phyloP scores from a whole-genome alignment of 2,797 vertebrate species.

The Gambusia yucatana region DNA sequence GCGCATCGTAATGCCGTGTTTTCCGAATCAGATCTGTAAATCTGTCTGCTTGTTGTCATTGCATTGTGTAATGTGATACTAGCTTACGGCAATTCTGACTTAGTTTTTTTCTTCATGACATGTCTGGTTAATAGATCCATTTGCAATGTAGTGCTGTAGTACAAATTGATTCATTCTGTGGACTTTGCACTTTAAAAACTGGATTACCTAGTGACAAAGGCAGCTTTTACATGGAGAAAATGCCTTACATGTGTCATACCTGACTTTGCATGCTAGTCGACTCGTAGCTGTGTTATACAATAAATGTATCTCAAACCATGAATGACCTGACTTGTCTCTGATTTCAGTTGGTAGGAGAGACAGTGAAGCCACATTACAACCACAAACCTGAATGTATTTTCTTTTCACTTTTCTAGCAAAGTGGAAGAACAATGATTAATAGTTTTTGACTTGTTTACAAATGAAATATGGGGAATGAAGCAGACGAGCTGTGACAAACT shows the following conservation, averaged over 20 bases:
- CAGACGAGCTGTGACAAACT: background rate
- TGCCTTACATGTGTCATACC: conserved; percentile 77
- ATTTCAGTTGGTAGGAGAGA: background rate
- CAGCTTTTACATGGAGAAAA: conserved; percentile 79
- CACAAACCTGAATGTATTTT: background rate
- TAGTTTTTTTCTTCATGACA: conserved; percentile 60
- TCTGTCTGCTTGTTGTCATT: conserved; percentile 62
- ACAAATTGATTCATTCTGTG: conserved; percentile 72
- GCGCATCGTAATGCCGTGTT: conserved; percentile 40
- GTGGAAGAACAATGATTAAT: background rate
- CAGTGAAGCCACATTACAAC: background rate
- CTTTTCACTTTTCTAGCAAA: too few relatives aligned
- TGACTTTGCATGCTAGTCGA: conserved; percentile 77
- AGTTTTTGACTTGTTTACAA: background rate
- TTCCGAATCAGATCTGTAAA: conserved; percentile 51
- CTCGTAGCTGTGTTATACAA: conserved; percentile 69
- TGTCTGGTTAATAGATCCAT: conserved; percentile 70
- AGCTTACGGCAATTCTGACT: conserved; percentile 53
- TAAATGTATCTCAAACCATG: conserved; percentile 69
- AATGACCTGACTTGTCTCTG: background rate
- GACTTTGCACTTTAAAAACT: conserved; percentile 83
- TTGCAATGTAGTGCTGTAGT: conserved; percentile 73
- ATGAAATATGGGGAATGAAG: too few relatives aligned
- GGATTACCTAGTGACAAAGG: conserved; percentile 77
- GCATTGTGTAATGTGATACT: conserved; percentile 53